Base-by-base conservation (phyloP, 2,113 vertebrate species). In the Labeo catla region DNA sequence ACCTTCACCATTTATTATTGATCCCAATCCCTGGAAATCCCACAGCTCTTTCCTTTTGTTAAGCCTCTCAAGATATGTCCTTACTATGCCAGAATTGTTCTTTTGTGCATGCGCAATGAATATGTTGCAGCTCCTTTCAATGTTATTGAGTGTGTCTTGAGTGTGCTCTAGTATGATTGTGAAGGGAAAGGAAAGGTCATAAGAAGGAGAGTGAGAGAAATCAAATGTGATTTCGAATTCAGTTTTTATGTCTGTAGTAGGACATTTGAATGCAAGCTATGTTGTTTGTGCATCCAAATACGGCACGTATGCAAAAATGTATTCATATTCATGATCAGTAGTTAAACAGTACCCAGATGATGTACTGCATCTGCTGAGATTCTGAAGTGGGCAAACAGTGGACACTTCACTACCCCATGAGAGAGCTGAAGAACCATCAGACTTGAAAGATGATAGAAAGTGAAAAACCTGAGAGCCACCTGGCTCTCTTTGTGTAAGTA, bases 1-100 rank as follows among this genome's bases (percentile, higher is more conserved):
- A 23, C 52, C 52, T 86, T 81, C 39, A 8, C 72, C 15, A 3
- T 85, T 66, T 34, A 76, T 52, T 47, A 90, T 90, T 66, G 70
- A 76, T 92, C 61, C 34, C 70, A 73, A 80, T 83, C 23, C 79
- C 88, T 88, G 85, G 89, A 90, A 86, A 86, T 8, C 19, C 16
- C 57, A 57, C 28, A 78, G 65, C 72, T 65, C 50, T 1, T 36
- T 28, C 39, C 6, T 39, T 84, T 66, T 76, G n/a, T 68, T 52
- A 50, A 50, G 23, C 45, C 21, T 47, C 8, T n/a, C 54, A 15
- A n/a, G 2, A 5, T 36, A 10, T 83, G 43, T 47, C 12, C 16
- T 52, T 4, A 36, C n/a, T 3, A 19, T 61, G 36, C 54, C 2
- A 45, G 34, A 80, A 59, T 80, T 1, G 13, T 61, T 63, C 57